These are phyloP conservation scores for Synanthedon myopaeformis DNA, from an alignment of 2,888 invertebrate species.

Conservation along the genomic window DNA sequence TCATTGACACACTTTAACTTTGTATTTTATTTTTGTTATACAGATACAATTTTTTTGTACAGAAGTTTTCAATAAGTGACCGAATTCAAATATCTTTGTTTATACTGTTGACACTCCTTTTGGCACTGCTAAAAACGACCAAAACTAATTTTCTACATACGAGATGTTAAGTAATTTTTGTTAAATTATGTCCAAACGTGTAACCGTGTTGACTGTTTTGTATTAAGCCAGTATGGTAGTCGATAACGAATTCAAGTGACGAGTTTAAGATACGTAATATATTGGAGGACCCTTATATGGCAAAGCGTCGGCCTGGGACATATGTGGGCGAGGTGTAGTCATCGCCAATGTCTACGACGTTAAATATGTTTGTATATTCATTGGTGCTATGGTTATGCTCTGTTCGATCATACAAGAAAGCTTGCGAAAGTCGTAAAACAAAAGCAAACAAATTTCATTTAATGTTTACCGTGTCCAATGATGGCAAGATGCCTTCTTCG, in stretches of 20 bases:
- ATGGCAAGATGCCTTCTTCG: not conserved
- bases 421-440: not conserved
- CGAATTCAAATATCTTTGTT: no score
- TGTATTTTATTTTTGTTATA: no score
- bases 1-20: no score
- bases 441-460: not conserved
- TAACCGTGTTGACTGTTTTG: conserved; percentile 37
- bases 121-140: no score
- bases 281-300: conserved; percentile 36
- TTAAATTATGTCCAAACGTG: conserved; percentile 25
- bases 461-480: not conserved
- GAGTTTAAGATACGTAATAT: conserved; percentile 14
- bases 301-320: conserved; percentile 16
- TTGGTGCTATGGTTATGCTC: no score
- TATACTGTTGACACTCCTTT: no score
- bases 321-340: conserved; percentile 37
- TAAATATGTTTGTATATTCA: conserved; percentile 9
- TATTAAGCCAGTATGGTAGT: conserved; percentile 28
- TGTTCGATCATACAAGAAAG: not conserved
- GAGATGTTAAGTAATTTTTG: conserved; percentile 19
- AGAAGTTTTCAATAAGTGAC: no score
- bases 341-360: conserved; percentile 21
- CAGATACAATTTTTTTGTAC: no score
- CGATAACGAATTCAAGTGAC: conserved; percentile 45
- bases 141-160: conserved; percentile 1